Base-by-base conservation (phyloP, 2,113 vertebrate genomes). In the Erinaceus europaeus region DNA sequence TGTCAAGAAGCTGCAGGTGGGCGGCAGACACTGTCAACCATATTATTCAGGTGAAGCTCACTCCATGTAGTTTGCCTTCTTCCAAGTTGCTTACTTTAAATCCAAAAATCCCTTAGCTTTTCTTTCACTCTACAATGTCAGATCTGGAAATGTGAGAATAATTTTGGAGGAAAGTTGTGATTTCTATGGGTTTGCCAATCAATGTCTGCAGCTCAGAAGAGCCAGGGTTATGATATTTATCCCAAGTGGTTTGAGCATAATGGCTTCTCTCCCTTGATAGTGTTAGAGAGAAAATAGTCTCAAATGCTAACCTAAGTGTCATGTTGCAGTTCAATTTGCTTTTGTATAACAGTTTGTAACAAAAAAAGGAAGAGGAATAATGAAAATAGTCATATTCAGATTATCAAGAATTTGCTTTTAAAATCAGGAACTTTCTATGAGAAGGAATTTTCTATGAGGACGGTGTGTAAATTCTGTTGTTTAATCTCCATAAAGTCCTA, bases 81-180 rank as follows among this genome's bases (percentile, higher is more conserved):
- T 85, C 61, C 59, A 91, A 86, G 71, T 53, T 75, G 71, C 85
- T 93, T 90, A 90, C 89, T 92, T 94, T 78, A 90, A 87, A 84
- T 69, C 90, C 44, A 75, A 93, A 91, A 55, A 12, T 29, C 72
- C 73, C 59, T 74, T 72, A 42, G 65, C 62, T 74, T 90, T 88
- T 75, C 62, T 74, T 57, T 82, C 57, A 78, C 69, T 38, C 23
- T 53, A 86, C 67, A 90, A 82, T 92, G 84, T 65, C 17, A 87
- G 86, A 94, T 62, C 5, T 76, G 36, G 81, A 90, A 93, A 91
- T 73, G 50, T 57, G 61, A 91, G 50, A 88, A 79, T 75, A 77
- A 87, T 76, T 86, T 87, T 71, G 85, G 32, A 89, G 50, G 42
- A 90, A 90, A 94, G 55, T 59, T 94, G 86, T 83, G 69, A 91